Evolutionary conservation across 1,140 invertebrate genomes (phyloP), one percentile per base, ranked within the genome.

Genomic region (Colletes gigas): DNA sequence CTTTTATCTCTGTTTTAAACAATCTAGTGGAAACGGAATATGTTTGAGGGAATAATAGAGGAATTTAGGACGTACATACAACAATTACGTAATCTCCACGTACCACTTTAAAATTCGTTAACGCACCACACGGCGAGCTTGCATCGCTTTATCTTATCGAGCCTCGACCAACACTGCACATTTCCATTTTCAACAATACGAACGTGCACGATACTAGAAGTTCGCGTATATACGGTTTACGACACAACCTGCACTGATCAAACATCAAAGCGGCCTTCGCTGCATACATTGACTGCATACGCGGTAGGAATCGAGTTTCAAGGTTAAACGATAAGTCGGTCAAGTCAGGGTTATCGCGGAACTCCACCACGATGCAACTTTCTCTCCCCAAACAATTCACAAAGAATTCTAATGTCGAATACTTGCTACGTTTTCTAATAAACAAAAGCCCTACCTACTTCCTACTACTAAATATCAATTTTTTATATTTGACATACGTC

Each of bases 311-410:
- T 74, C 57, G 50, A n/a, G 30, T 80, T 63, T 76, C 85, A 87
- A 86, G 85, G 85, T 83, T 71, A 70, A 59, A 63, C 55, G 85
- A 87, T 86, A 87, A 87, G 60, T 86, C 77, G 75, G 76, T 86
- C 72, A 83, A 85, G 83, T 50, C 17, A 86, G 73, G 66, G 81
- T 87, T 86, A 87, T 87, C 85, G 30, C 55, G 21, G 17, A 76
- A 77, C 21, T 50, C 55, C 39, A 52, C 4, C 3, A 3, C 52
- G 10, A 47, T 30, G 54, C n/a, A 47, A 15, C 30, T 41, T 55
- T 52, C 14, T 15, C 62, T 12, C 30, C 62, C 12, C 17, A 10
- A 78, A 44, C 14, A 19, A 21, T 63, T 54, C 9, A 3, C 4
- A 12, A 10, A 19, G 3, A 63, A 15, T 12, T 12, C 6, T 19